Percentiles rank a stretch among this genome's conserved stretches.
Conservation (phyloP, 2,797 vertebrate species). For the Denticeps clupeoides region DNA sequence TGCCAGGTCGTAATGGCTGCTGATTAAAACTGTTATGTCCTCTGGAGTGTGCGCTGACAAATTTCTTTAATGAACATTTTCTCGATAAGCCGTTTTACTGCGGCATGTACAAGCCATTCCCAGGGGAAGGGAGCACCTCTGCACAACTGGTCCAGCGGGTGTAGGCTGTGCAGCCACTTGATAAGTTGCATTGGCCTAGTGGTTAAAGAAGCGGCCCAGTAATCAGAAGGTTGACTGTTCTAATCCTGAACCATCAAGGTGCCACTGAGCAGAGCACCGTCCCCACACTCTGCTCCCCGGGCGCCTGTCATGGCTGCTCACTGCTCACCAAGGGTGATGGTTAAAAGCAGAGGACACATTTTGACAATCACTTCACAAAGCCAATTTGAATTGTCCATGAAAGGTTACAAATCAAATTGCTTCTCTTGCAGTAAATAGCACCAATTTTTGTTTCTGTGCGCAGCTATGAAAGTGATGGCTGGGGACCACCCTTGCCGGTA, state of each 20-base stretch:
- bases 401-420: not conserved
- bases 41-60: constrained; percentile 61
- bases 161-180: no score
- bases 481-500: constrained; percentile 88
- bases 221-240: no score
- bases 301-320: no score
- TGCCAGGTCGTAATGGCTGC: constrained; percentile 55
- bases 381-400: not conserved
- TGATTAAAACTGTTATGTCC: constrained; percentile 68
- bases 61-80: constrained; percentile 68
- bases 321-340: no score
- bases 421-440: not conserved
- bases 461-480: constrained; percentile 93
- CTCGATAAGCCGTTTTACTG: constrained; percentile 63
- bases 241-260: no score
- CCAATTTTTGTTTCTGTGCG: constrained; percentile 3
- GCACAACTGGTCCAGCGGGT: not conserved
- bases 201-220: no score
- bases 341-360: no score
- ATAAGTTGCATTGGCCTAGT: no score
- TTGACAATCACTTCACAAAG: no score
- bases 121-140: constrained; percentile 32
- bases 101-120: constrained; percentile 50
- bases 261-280: no score
- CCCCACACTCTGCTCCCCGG: no score